Conservation (phyloP, 35 echinoderm and acorn worm genomes). For the Stichopus chloronotus region DNA sequence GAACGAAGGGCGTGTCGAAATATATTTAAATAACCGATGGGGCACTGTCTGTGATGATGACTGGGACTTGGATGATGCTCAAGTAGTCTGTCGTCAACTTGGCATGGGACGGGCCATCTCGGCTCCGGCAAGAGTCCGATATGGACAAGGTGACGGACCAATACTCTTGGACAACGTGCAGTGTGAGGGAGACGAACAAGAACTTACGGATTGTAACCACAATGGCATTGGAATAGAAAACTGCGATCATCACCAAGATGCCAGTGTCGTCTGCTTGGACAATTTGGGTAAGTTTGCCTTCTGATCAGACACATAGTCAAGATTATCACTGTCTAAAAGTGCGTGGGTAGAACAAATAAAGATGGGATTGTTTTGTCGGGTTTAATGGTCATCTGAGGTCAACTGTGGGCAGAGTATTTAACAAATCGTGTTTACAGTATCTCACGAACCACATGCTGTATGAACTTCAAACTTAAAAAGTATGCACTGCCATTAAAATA, state of each 20-base stretch:
- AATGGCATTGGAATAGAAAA: background rate
- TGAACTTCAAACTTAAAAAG: too few species aligned
- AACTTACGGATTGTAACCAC: background rate
- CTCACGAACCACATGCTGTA: too few species aligned
- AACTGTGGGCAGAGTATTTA: too few species aligned
- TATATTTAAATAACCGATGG: constrained; percentile 55
- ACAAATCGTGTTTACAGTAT: too few species aligned
- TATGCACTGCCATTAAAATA: too few species aligned
- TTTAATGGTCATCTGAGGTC: too few species aligned
- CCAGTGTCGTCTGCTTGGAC: background rate
- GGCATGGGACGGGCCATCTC: constrained; percentile 38
- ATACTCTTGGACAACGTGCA: constrained; percentile 36
- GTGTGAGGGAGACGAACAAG: background rate
- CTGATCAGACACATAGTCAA: too few species aligned
- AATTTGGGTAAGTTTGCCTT: background rate
- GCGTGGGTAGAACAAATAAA: too few species aligned
- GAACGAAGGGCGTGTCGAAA: constrained; percentile 59
- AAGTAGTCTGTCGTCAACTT: constrained; percentile 68
- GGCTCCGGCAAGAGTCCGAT: background rate
- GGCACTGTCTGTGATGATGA: constrained; percentile 54
- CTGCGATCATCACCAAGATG: constrained; percentile 14
- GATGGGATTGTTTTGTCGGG: too few species aligned
- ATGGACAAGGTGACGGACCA: constrained; percentile 57
- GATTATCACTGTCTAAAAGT: too few species aligned
- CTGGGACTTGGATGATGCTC: constrained; percentile 67